Percentiles rank a stretch among this genome's conserved stretches.
Evolutionary conservation across 2,888 invertebrate species (phyloP).

Genomic region (Caenorhabditis angaria): DNA sequence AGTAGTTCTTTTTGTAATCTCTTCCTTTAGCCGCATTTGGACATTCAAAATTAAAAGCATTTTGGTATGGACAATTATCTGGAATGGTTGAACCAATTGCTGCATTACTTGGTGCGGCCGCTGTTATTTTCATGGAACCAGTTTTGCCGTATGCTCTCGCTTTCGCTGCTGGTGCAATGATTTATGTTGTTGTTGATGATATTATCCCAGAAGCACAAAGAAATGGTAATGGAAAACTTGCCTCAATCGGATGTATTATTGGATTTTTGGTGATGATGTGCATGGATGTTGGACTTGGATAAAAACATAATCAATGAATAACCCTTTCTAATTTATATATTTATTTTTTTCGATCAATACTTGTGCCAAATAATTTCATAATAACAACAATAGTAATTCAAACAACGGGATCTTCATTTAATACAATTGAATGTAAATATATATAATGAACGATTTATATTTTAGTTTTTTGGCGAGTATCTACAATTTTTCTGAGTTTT

Average conservation of each 20-base stretch:
- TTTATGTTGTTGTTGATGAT: slow-evolving; percentile 93
- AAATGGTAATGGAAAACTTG: slow-evolving; percentile 90
- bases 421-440: neutral
- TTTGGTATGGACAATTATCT: slow-evolving; percentile 92
- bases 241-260: slow-evolving; percentile 90
- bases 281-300: slow-evolving; percentile 93
- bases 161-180: slow-evolving; percentile 91
- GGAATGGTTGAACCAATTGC: slow-evolving; percentile 95
- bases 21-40: slow-evolving; percentile 94
- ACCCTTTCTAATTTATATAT: too few relatives aligned
- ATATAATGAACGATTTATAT: neutral
- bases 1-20: slow-evolving; percentile 88
- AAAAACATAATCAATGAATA: slow-evolving; percentile 24
- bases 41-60: slow-evolving; percentile 79
- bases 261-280: slow-evolving; percentile 99
- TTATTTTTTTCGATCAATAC: neutral
- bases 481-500: neutral
- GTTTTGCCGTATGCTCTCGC: slow-evolving; percentile 87
- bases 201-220: slow-evolving; percentile 94
- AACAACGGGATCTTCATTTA: neutral
- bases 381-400: neutral
- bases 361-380: slow-evolving; percentile 4
- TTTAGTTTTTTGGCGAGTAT: too few relatives aligned
- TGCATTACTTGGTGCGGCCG: slow-evolving; percentile 89
- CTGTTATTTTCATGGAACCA: slow-evolving; percentile 80